Conservation (phyloP, 2,888 invertebrate genomes). For the Andricus curvator region DNA sequence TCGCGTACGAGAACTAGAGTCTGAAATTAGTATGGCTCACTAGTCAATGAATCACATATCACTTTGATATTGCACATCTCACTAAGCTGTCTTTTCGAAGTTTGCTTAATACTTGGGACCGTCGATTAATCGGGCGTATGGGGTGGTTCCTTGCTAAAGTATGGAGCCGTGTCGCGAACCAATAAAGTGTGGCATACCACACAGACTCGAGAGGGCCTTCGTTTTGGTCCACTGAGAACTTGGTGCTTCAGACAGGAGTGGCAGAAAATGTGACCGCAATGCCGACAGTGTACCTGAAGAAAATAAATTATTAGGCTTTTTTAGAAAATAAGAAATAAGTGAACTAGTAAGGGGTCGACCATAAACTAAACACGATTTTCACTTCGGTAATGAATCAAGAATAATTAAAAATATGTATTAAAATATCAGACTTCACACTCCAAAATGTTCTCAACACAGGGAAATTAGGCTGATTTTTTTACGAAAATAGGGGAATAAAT, state of each 20-base stretch:
- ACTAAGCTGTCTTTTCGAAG: constrained; percentile 53
- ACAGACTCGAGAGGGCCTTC: constrained; percentile 93
- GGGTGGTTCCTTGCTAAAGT: constrained; percentile 92
- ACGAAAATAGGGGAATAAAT: no score
- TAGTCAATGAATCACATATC: constrained; percentile 50
- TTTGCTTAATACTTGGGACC: constrained; percentile 4
- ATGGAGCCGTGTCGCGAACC: constrained; percentile 93
- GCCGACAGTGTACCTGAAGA: constrained; percentile 90
- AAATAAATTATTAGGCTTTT: background rate
- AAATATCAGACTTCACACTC: no score
- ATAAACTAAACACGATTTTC: no score
- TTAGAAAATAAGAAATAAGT: no score
- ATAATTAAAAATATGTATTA: no score
- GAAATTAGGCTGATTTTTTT: no score
- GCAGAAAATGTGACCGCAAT: constrained; percentile 98
- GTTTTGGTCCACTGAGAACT: constrained; percentile 92
- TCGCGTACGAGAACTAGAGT: constrained; percentile 31
- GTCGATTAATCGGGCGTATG: constrained; percentile 78
- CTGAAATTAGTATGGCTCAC: constrained; percentile 21
- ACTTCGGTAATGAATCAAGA: no score
- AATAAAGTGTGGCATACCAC: constrained; percentile 98
- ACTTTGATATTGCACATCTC: constrained; percentile 67
- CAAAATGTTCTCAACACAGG: no score
- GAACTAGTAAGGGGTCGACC: no score
- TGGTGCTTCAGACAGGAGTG: constrained; percentile 88